phyloP scores from a whole-genome alignment of 1,140 invertebrate species.

The Pogonognathellus flavescens region DNA sequence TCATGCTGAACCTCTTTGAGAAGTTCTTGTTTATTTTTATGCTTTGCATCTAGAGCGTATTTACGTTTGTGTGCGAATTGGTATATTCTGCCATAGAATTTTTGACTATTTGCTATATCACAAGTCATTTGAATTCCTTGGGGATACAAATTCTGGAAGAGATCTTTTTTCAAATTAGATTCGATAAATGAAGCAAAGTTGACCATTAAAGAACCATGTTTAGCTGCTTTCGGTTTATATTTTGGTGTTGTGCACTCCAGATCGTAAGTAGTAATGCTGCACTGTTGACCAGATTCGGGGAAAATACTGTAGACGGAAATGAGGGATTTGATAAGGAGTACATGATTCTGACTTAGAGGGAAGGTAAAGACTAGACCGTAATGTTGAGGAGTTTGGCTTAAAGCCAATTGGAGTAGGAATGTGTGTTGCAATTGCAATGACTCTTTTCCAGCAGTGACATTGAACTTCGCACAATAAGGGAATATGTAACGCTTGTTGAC shows the following conservation, averaged over 20 bases:
- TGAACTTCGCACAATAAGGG: conserved; percentile 19
- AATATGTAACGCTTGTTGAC: conserved; percentile 15
- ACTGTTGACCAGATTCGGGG: conserved; percentile 1
- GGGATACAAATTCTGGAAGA: not conserved
- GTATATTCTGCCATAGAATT: not conserved
- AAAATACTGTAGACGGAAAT: conserved; percentile 13
- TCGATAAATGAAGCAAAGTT: not conserved
- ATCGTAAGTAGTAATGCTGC: not conserved
- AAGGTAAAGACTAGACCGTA: conserved; percentile 22
- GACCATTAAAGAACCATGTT: not conserved
- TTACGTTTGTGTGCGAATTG: not conserved
- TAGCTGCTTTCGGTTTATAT: not conserved
- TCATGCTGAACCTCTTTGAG: not conserved
- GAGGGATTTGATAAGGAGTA: not conserved
- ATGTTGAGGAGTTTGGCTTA: conserved; percentile 7
- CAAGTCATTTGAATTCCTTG: not conserved
- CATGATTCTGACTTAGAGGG: not conserved
- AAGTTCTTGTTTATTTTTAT: conserved; percentile 34
- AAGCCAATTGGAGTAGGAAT: conserved; percentile 21
- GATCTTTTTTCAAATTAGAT: not conserved
- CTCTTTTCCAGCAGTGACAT: not conserved
- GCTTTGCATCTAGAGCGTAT: not conserved
- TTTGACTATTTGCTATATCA: not conserved
- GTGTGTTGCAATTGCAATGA: not conserved
- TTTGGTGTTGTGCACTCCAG: not conserved